Conservation (phyloP, 1,140 invertebrate species). For the Colletes latitarsis region DNA sequence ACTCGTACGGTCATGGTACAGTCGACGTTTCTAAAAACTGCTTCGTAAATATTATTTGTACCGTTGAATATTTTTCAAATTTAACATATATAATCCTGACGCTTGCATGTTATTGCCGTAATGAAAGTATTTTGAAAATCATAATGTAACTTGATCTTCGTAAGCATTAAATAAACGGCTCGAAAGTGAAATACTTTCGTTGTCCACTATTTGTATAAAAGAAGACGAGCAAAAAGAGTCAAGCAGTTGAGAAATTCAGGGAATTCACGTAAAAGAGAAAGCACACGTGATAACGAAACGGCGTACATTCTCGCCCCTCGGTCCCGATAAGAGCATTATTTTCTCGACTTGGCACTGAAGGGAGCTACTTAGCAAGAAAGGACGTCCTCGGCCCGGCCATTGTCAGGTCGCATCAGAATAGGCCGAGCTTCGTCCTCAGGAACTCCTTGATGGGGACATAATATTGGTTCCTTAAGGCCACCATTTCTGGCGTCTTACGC, state of each 20-base stretch:
- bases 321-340: conserved; percentile 36
- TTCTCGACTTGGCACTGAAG: conserved; percentile 64
- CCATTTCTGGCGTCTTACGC: conserved; percentile 89
- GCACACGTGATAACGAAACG: conserved; percentile 5
- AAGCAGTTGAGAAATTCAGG: too few species aligned
- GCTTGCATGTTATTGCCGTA: too few species aligned
- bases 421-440: conserved; percentile 82
- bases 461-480: conserved; percentile 89
- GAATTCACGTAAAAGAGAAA: background rate
- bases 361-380: conserved; percentile 54
- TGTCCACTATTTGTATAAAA: background rate
- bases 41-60: too few species aligned
- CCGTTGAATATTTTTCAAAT: too few species aligned
- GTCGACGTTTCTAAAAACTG: too few species aligned
- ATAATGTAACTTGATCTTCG: too few species aligned
- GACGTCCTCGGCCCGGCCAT: conserved; percentile 59
- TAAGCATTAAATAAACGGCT: too few species aligned
- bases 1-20: too few species aligned
- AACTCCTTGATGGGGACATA: conserved; percentile 92
- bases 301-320: conserved; percentile 14
- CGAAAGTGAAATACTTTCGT: too few species aligned
- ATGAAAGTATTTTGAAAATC: too few species aligned
- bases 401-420: conserved; percentile 77
- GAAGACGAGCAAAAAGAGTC: background rate
- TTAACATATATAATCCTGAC: too few species aligned